These are phyloP conservation scores for Prosopocoilus inquinatus DNA, from an alignment of 2,888 invertebrate genomes.

Conservation along the genomic window DNA sequence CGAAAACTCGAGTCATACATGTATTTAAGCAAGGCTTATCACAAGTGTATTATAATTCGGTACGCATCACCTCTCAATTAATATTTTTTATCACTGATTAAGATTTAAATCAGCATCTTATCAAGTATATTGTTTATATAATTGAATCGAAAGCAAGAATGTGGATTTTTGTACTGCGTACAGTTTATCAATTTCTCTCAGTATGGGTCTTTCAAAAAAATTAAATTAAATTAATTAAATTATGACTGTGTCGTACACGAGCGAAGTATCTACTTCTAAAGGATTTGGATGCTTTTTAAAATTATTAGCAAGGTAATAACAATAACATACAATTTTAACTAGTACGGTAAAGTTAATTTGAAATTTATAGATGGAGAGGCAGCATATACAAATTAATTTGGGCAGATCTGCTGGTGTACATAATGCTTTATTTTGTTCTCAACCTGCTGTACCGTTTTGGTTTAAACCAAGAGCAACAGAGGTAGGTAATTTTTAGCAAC, in stretches of 20 bases:
- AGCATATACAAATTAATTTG: constrained; percentile 94
- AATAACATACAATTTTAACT: no score
- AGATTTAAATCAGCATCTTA: no score
- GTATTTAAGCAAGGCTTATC: no score
- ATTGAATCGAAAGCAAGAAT: no score
- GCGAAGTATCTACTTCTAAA: constrained; percentile 80
- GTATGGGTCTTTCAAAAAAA: no score
- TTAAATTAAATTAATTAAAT: neutral
- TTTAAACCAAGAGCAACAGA: constrained; percentile 66
- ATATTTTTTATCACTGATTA: no score
- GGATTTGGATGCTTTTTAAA: constrained; percentile 87
- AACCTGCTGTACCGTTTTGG: constrained; percentile 75
- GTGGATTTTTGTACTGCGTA: no score
- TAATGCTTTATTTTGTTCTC: constrained; percentile 74
- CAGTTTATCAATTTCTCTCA: no score
- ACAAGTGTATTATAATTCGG: no score
- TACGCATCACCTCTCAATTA: no score
- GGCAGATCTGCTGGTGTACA: constrained; percentile 81
- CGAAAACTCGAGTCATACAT: no score
- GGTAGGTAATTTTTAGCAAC: constrained; percentile 53
- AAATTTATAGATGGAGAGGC: constrained; percentile 82
- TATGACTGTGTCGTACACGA: constrained; percentile 86
- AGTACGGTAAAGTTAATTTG: neutral
- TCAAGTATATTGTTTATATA: no score
- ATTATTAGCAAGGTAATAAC: constrained; percentile 74